Evolutionary conservation across 2,797 vertebrate genomes (phyloP).

Genomic region (Manis crassicaudata): DNA sequence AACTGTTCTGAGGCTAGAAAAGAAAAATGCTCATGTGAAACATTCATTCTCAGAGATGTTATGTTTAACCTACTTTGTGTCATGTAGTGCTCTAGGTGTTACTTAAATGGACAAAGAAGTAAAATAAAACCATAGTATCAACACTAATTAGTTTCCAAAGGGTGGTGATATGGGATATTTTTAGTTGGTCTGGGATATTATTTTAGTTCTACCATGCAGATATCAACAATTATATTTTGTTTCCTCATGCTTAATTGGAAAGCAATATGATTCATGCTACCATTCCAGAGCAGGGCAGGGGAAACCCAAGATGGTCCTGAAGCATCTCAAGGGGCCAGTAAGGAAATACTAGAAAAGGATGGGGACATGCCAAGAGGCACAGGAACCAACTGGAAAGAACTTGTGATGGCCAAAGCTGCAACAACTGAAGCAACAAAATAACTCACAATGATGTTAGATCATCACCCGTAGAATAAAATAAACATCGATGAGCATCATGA

Average conservation of each 20-base stretch:
- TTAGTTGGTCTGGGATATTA: background rate
- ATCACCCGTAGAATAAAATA: background rate
- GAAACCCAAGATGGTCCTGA: background rate
- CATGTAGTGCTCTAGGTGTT: background rate
- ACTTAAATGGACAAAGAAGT: background rate
- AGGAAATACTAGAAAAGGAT: constrained; percentile 68
- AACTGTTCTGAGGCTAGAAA: background rate
- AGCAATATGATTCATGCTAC: background rate
- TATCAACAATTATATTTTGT: background rate
- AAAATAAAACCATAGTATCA: background rate
- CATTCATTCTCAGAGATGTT: background rate
- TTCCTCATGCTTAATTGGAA: background rate
- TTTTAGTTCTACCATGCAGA: background rate
- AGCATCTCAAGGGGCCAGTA: background rate
- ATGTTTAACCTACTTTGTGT: background rate
- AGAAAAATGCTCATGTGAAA: constrained; percentile 4
- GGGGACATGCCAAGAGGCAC: background rate
- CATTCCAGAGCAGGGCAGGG: background rate
- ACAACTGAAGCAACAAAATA: background rate
- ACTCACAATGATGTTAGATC: background rate
- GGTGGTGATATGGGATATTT: background rate
- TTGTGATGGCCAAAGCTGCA: background rate
- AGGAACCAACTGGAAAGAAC: background rate
- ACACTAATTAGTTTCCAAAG: background rate
- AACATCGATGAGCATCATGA: background rate